Base-by-base conservation (phyloP, 2,888 invertebrate species). In the Helleia helle region DNA sequence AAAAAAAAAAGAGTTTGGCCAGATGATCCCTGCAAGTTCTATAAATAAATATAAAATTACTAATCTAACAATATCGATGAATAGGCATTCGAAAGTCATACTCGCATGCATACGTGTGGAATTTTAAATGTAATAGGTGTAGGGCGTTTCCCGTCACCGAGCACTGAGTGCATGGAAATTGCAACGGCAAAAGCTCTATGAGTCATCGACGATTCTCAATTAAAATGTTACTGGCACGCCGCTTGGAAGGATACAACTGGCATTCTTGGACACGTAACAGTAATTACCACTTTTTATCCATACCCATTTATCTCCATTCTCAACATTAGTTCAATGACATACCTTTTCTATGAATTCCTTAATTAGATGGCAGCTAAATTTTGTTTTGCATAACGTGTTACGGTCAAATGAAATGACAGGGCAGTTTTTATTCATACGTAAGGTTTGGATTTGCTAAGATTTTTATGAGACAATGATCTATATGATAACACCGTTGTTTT, bases 201-300 rank as follows among this genome's bases (percentile, higher is more conserved):
- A 69, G 49, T 64, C 62, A 59, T 8, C 22, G 44, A 34, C 45
- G 31, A 52, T 54, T 48, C 43, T 51, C 58, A 64, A 66, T 68
- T 64, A 68, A 62, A 63, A 60, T 62, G 58, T 64, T 56, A 54
- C 58, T 60, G 47, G 58, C 44, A 46, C 46, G 55, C 55, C 59
- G 56, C 50, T 54, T 44, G 29, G 48, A 43, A 41, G 40, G 40
- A 40, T 49, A 49, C 45, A 45, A 46, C 49, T 45, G 31, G 44
- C 46, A 50, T 51, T 43, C 41, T 36, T 38, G 15, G 13, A 36
- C 39, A 18, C 3, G 3, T 18, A 18, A 18, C 18, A 7, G 22
- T 22, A 7, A 22, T 22, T 22, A 22, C n/a, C n/a, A n/a, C n/a
- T n/a, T n/a, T n/a, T n/a, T n/a, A n/a, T n/a, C n/a, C n/a, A n/a